Evolutionary conservation across 2,113 vertebrate species (phyloP).

Genomic region (Phyllostomus hastatus): DNA sequence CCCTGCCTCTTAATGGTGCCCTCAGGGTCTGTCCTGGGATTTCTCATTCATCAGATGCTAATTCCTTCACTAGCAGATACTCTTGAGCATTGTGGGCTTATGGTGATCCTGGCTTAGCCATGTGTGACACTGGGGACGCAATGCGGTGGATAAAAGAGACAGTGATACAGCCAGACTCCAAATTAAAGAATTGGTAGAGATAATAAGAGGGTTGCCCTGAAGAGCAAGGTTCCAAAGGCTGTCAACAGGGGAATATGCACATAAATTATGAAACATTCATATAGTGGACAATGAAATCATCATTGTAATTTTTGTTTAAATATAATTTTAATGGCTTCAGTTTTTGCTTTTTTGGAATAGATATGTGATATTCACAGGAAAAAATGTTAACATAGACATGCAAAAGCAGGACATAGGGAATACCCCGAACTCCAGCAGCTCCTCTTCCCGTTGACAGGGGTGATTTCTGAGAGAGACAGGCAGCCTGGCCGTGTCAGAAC

Average conservation of each 20-base stretch:
- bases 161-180: neutral
- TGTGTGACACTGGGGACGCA: neutral
- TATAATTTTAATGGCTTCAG: neutral
- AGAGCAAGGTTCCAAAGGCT: neutral
- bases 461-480: neutral
- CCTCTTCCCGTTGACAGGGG: neutral
- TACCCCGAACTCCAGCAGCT: neutral
- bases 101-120: neutral
- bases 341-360: neutral
- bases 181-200: neutral
- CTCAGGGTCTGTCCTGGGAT: conserved; percentile 37
- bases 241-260: neutral
- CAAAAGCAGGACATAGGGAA: neutral
- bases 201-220: neutral
- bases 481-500: neutral
- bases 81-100: neutral
- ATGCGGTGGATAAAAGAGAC: neutral
- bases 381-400: neutral
- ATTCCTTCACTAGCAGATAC: conserved; percentile 8
- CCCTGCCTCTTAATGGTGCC: conserved; percentile 38
- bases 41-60: conserved; percentile 63
- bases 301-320: neutral
- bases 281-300: neutral
- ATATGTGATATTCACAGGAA: neutral
- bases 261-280: neutral